Evolutionary conservation across 1,140 invertebrate species (phyloP).

Genomic region (Trichomalopsis sarcophagae): DNA sequence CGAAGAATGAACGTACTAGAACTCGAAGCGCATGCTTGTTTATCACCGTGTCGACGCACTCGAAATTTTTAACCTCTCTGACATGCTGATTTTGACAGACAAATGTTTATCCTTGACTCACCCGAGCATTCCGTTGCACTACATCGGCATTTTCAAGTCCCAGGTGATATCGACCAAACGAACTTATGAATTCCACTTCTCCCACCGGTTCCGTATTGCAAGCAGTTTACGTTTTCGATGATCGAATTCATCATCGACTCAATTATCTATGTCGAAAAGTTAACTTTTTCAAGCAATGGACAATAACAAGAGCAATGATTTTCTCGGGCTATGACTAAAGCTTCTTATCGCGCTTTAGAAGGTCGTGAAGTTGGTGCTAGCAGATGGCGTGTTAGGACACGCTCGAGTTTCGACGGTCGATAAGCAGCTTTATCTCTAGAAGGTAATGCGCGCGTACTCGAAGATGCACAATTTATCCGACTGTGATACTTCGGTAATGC

Average conservation of each 20-base stretch:
- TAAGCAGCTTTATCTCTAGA: slow-evolving; percentile 12
- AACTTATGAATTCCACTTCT: neutral
- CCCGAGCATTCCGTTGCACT: neutral
- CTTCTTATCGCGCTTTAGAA: too few relatives aligned
- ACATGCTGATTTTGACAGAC: neutral
- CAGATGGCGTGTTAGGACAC: neutral
- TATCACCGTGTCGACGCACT: neutral
- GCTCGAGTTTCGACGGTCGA: neutral
- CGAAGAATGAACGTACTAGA: neutral
- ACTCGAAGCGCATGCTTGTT: neutral
- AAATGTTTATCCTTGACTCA: neutral
- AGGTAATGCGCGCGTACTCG: neutral
- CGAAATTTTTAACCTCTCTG: slow-evolving; percentile 21
- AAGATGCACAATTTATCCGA: too few relatives aligned
- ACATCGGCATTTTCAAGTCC: slow-evolving; percentile 6
- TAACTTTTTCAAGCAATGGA: neutral
- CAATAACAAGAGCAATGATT: neutral
- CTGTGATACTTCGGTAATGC: neutral
- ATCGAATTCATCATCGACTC: too few relatives aligned
- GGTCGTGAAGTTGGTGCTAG: neutral
- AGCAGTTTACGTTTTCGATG: too few relatives aligned
- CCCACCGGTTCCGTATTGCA: too few relatives aligned
- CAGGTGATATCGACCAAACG: slow-evolving; percentile 36
- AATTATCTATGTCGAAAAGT: neutral
- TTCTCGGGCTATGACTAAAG: too few relatives aligned